These are phyloP conservation scores for Pagrus major DNA, from an alignment of 2,113 vertebrate species.

Conservation along the genomic window DNA sequence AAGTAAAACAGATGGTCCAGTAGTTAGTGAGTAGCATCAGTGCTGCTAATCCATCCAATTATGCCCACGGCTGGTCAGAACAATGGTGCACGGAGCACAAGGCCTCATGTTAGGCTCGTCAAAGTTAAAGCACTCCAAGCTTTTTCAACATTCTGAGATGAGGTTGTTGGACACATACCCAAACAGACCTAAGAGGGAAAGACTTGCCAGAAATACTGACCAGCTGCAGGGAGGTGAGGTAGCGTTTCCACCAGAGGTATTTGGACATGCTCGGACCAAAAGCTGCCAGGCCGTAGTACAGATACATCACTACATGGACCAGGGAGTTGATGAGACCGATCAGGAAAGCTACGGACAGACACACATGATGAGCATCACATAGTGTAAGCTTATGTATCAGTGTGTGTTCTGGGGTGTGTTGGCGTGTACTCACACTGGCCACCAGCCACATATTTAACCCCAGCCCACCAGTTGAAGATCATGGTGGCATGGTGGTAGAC, in stretches of 20 bases:
- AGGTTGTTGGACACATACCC: neutral
- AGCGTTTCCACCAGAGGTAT: slow-evolving; percentile 85
- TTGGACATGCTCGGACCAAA: slow-evolving; percentile 76
- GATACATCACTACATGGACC: slow-evolving; percentile 83
- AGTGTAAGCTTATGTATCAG: neutral
- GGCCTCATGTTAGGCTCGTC: slow-evolving; percentile 5
- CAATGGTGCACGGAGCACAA: slow-evolving; percentile 47
- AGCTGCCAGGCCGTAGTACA: slow-evolving; percentile 82
- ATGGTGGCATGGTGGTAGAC: slow-evolving; percentile 88
- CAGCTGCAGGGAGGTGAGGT: slow-evolving; percentile 86
- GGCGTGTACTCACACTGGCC: slow-evolving; percentile 84
- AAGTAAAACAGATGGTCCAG: slow-evolving; percentile 68
- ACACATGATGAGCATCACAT: neutral
- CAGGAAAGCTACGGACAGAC: slow-evolving; percentile 80
- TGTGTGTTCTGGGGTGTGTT: neutral
- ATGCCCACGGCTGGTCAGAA: slow-evolving; percentile 42
- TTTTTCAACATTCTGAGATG: neutral
- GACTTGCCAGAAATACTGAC: slow-evolving; percentile 66
- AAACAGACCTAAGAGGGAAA: neutral
- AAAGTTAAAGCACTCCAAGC: neutral
- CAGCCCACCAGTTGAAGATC: slow-evolving; percentile 88
- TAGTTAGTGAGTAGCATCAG: slow-evolving; percentile 55
- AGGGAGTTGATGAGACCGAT: slow-evolving; percentile 85
- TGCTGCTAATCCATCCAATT: slow-evolving; percentile 54
- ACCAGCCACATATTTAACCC: slow-evolving; percentile 87